Conservation (phyloP, 2,888 invertebrate genomes). For the Homarus gammarus region DNA sequence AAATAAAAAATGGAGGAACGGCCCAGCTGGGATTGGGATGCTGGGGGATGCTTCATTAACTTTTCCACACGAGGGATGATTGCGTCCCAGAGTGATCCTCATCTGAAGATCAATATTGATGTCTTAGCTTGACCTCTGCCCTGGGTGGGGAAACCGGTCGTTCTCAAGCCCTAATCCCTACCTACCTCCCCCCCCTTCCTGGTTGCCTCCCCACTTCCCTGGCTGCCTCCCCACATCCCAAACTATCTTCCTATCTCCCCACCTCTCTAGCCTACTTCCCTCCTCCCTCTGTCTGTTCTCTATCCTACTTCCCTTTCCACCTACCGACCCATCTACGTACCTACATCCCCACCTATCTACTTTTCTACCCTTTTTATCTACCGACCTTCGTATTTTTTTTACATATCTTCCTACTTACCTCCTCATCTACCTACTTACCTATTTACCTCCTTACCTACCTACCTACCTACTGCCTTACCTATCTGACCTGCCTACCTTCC, state of each 20-base stretch:
- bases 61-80: constrained; percentile 59
- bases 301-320: neutral
- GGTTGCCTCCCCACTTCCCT: neutral
- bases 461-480: too few species aligned
- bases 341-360: too few species aligned
- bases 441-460: too few species aligned
- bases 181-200: neutral
- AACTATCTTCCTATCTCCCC: too few species aligned
- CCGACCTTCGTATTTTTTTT: too few species aligned
- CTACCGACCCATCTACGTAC: neutral
- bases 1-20: neutral
- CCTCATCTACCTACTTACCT: too few species aligned
- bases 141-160: constrained; percentile 44
- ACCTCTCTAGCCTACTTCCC: neutral
- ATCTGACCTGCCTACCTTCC: too few species aligned
- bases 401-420: too few species aligned
- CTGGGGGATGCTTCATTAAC: constrained; percentile 51
- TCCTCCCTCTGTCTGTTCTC: neutral
- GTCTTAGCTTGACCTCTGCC: constrained; percentile 55
- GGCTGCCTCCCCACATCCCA: neutral
- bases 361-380: too few species aligned
- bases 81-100: constrained; percentile 45
- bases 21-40: constrained; percentile 23
- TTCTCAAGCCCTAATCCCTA: neutral
- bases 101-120: constrained; percentile 66